These are phyloP conservation scores for Heliocidaris erythrogramma DNA, from an alignment of 35 echinoderm and acorn worm genomes.

Conservation along the genomic window DNA sequence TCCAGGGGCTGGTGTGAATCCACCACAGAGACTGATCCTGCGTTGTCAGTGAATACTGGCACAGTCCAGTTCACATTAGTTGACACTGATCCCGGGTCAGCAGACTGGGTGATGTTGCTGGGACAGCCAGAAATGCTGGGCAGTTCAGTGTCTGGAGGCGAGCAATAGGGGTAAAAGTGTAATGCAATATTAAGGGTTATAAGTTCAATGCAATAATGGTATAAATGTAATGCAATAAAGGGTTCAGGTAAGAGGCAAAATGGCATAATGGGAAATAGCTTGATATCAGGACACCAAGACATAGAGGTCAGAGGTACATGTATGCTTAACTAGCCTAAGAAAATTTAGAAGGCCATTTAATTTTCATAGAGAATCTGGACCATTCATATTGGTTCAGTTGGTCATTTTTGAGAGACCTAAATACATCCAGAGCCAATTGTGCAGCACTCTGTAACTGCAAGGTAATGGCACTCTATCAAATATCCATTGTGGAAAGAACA, in stretches of 20 bases:
- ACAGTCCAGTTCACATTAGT: conserved; percentile 52
- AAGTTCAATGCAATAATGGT: background rate
- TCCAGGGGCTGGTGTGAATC: conserved; percentile 27
- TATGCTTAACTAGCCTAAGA: no score
- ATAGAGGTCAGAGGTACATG: no score
- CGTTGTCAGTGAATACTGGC: conserved; percentile 59
- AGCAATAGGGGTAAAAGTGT: background rate
- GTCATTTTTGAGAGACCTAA: no score
- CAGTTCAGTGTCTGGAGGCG: conserved; percentile 25
- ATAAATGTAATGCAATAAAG: background rate
- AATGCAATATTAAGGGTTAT: background rate
- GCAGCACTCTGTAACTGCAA: no score
- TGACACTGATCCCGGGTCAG: conserved; percentile 42
- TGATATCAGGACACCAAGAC: background rate
- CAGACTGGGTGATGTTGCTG: background rate
- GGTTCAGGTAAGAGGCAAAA: background rate
- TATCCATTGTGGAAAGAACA: no score
- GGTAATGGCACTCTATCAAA: no score
- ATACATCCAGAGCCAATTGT: no score
- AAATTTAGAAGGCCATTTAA: no score
- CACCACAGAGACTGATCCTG: conserved; percentile 13
- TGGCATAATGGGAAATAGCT: no score
- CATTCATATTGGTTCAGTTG: no score
- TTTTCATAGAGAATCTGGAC: no score
- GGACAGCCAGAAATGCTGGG: conserved; percentile 59